Base-by-base conservation (phyloP, 2,797 vertebrate species). In the Urosaurus nigricauda region DNA sequence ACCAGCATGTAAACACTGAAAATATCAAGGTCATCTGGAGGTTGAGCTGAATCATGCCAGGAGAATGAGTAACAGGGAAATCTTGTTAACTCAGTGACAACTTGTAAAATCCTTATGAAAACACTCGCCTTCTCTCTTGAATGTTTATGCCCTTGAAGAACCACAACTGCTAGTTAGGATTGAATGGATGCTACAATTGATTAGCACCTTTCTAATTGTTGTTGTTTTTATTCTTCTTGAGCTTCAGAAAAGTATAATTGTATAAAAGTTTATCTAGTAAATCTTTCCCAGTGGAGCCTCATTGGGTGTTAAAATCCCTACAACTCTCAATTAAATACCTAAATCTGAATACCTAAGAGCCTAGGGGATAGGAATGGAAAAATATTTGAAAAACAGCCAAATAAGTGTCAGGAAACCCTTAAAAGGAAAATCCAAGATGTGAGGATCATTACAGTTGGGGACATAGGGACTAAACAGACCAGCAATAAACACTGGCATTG, bases 1-100 rank as follows among this genome's bases (percentile, higher is more conserved):
- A 94, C 92, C 82, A 85, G 84, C 35, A 79, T 87, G 5, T 90
- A 91, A 92, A 90, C 91, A 87, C 87, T 89, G 4, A 85, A 90
- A 91, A 89, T 91, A 87, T 88, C 6, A 79, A 92, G 88, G 87
- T 92, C 83, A 92, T 4, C 56, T 88, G 79, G 47, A 93, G 60
- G 90, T 70, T 17, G 43, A 17, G 83, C 4, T 84, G 83, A 86
- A 91, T 80, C 29, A 78, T 89, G 68, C 51, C 26, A 70, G 74
- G 80, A 56, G 43, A 91, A 68, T 0, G 29, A 26, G 17, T 24
- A 93, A 83, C 47, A 77, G 80, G 53, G 2, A 68, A 0, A 0
- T 70, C 91, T 56, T 40, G n/a, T 84, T 71, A 91, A 88, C 58
- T 65, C 17, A 53, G 0, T 60, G 53, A 84, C 29, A 65, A 32